Conservation (phyloP, 2,113 vertebrate genomes). For the Tychaedon coryphoeus region DNA sequence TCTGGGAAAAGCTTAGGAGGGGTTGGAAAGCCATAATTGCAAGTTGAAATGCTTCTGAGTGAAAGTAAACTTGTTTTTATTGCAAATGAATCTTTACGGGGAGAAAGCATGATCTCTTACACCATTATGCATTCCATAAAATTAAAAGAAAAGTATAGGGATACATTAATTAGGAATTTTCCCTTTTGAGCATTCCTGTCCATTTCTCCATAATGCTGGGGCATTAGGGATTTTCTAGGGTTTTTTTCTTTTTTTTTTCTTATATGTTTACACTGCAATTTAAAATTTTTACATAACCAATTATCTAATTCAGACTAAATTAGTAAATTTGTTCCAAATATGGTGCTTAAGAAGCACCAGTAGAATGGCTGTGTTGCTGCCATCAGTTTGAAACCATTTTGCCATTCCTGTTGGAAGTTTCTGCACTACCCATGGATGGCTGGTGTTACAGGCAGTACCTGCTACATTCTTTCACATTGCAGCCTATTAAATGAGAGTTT, state of each 20-base stretch:
- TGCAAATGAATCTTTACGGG: background rate
- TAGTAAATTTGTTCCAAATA: background rate
- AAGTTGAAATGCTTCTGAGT: background rate
- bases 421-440: background rate
- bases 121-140: background rate
- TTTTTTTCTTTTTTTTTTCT: background rate
- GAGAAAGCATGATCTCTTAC: background rate
- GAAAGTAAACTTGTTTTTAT: background rate
- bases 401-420: background rate
- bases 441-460: background rate
- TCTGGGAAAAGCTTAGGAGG: background rate
- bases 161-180: background rate
- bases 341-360: background rate
- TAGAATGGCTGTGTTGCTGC: background rate
- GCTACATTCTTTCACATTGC: background rate
- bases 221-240: background rate
- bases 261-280: background rate
- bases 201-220: background rate
- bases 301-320: background rate
- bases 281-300: background rate
- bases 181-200: background rate
- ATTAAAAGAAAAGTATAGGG: background rate
- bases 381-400: background rate
- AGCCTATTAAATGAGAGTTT: conserved; percentile 4
- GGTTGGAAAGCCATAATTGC: background rate